phyloP scores from a whole-genome alignment of 2,888 invertebrate genomes.

The Drosophila nigricruria region DNA sequence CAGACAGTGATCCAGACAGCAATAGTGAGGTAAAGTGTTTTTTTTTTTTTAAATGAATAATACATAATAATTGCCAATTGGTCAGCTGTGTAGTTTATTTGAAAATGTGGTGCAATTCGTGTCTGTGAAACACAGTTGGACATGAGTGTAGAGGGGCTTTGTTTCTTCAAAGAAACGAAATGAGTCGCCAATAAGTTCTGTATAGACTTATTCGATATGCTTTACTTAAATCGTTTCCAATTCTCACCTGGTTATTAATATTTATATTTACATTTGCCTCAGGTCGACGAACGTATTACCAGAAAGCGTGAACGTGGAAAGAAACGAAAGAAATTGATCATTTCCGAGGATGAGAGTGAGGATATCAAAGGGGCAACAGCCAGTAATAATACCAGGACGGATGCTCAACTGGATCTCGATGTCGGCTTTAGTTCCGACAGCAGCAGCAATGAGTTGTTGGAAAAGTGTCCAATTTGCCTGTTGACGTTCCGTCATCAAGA shows the following conservation, averaged over 20 bases:
- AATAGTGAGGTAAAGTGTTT: conserved; percentile 82
- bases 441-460: conserved; percentile 89
- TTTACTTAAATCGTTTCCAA: not conserved
- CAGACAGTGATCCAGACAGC: conserved; percentile 62
- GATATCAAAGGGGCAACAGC: conserved; percentile 12
- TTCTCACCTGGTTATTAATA: not conserved
- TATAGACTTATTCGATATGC: not conserved
- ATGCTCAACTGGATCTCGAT: conserved; percentile 55
- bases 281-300: conserved; percentile 56
- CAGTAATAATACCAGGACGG: conserved; percentile 6
- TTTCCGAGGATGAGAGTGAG: conserved; percentile 65
- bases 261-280: conserved; percentile 13
- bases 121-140: not conserved
- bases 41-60: not conserved
- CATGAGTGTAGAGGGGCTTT: not conserved
- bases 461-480: conserved; percentile 96
- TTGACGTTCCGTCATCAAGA: conserved; percentile 91
- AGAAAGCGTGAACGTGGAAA: conserved; percentile 47
- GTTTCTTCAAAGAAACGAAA: not conserved
- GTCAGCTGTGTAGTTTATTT: not conserved
- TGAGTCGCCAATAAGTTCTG: not conserved
- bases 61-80: not conserved
- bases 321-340: conserved; percentile 49
- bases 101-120: not conserved
- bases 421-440: conserved; percentile 82